phyloP scores from a whole-genome alignment of 2,113 vertebrate genomes.

The Empidonax traillii region DNA sequence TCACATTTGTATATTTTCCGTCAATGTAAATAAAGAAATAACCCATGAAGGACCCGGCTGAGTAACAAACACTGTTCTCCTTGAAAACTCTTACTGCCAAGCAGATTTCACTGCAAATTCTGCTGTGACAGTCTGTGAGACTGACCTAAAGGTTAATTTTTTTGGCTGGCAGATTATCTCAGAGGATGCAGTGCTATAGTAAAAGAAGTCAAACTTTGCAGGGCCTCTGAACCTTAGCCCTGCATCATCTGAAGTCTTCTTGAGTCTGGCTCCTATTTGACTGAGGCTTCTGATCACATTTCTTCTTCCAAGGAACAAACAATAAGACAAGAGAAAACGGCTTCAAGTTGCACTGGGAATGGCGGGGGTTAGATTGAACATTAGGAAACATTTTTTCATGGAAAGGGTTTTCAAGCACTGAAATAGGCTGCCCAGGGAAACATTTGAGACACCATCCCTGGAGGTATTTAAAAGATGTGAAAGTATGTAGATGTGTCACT shows the following conservation, averaged over 20 bases:
- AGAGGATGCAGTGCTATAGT: not conserved
- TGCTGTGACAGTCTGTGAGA: not conserved
- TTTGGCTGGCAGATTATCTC: not conserved
- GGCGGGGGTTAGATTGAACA: not conserved
- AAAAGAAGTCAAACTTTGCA: not conserved
- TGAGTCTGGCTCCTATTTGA: accelerated
- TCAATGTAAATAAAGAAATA: slow-evolving; percentile 1
- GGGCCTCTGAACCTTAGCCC: not conserved
- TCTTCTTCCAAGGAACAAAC: not conserved
- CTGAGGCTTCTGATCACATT: not conserved
- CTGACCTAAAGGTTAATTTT: not conserved
- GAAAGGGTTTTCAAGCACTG: not conserved
- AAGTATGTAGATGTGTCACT: not conserved
- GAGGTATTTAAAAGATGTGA: not conserved
- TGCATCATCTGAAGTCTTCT: not conserved
- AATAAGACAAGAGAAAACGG: not conserved
- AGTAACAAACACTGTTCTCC: not conserved
- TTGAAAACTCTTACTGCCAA: not conserved
- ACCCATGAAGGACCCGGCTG: not conserved
- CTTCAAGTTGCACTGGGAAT: accelerated
- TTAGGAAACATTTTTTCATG: not conserved
- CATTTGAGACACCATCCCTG: not conserved
- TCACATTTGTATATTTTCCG: not conserved
- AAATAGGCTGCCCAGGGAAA: not conserved
- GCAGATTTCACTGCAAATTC: not conserved